phyloP scores from a whole-genome alignment of 2,113 vertebrate species.

The Megalops atlanticus region DNA sequence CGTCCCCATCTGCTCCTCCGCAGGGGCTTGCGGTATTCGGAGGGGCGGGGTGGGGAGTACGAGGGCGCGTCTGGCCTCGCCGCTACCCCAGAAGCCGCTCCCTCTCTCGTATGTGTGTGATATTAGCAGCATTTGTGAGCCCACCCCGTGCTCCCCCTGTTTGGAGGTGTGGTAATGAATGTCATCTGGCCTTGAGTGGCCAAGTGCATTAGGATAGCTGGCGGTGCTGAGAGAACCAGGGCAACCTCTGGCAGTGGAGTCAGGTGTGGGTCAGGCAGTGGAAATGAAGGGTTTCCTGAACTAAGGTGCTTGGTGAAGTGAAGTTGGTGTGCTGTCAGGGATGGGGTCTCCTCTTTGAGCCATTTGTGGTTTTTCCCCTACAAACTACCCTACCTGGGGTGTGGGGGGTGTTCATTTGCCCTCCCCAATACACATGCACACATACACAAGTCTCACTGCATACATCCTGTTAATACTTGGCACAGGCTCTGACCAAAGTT shows the following conservation, averaged over 20 bases:
- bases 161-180: neutral
- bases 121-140: neutral
- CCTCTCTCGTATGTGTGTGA: neutral
- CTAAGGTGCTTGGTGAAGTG: too few relatives aligned
- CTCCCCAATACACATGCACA: neutral
- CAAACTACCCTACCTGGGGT: too few relatives aligned
- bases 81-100: neutral
- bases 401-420: constrained; percentile 4
- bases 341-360: too few relatives aligned
- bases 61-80: neutral
- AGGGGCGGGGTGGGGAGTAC: neutral
- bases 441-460: neutral
- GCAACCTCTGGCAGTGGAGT: too few relatives aligned
- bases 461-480: constrained; percentile 19
- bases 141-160: too few relatives aligned
- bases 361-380: too few relatives aligned
- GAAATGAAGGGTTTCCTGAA: too few relatives aligned
- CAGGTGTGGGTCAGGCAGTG: too few relatives aligned
- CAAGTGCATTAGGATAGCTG: neutral
- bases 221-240: neutral
- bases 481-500: constrained; percentile 24
- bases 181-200: neutral
- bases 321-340: neutral
- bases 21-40: neutral
- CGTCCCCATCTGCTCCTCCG: neutral